Percentiles rank a stretch among this genome's conserved stretches.
Evolutionary conservation across 2,888 invertebrate genomes (phyloP).

Genomic region (Stratiomys singularior): DNA sequence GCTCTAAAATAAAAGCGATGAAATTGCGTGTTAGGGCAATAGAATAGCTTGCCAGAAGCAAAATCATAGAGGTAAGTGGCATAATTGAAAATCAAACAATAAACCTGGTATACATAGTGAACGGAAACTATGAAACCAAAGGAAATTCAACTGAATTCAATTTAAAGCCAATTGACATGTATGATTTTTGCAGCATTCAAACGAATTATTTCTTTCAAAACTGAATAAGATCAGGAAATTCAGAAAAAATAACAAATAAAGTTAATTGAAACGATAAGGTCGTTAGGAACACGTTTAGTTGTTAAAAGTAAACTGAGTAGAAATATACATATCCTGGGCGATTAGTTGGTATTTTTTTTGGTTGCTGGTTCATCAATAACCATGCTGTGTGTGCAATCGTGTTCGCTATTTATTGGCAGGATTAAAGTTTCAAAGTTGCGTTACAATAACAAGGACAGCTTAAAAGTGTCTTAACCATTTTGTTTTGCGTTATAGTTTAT

Average conservation of each 20-base stretch:
- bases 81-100: constrained; percentile 21
- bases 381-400: constrained; percentile 53
- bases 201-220: constrained; percentile 20
- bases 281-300: not conserved
- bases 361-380: constrained; percentile 1
- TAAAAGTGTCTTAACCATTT: not conserved
- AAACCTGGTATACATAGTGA: not conserved
- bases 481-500: too few relatives aligned
- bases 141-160: not conserved
- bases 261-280: constrained; percentile 3
- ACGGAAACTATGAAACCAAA: constrained; percentile 24
- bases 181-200: not conserved
- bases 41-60: constrained; percentile 53
- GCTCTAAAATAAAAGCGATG: constrained; percentile 64
- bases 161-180: not conserved
- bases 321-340: not conserved
- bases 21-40: constrained; percentile 56
- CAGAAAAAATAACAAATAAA: not conserved
- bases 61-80: constrained; percentile 41
- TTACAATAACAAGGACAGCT: constrained; percentile 28
- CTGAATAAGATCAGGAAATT: constrained; percentile 12
- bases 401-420: constrained; percentile 33
- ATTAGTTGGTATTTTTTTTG: not conserved
- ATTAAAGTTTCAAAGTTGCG: not conserved
- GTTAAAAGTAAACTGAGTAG: constrained; percentile 11